Base-by-base conservation (phyloP, 2,113 vertebrate genomes). In the Salvelinus namaycush region DNA sequence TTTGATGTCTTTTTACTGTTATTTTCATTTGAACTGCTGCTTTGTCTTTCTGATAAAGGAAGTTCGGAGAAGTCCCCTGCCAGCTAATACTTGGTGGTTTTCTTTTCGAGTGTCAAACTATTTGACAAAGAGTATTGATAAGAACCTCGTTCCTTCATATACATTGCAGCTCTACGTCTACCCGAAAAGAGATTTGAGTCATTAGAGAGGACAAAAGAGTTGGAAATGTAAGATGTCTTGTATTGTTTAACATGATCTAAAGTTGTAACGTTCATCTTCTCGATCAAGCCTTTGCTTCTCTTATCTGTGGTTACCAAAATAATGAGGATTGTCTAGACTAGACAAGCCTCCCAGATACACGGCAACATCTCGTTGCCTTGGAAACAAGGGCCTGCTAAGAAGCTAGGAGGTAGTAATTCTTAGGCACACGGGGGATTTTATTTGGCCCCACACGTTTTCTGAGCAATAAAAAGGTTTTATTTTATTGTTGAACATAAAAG, bases 361-460 rank as follows among this genome's bases (percentile, higher is more conserved):
- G 80, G 80, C 49, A 74, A 79, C 79, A 44, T 83, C 81, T 76
- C 82, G 92, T 93, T 92, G 83, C 90, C 87, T 82, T 82, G 90
- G 90, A 85, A 92, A 92, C 92, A 83, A 86, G 64, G 79, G 60
- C 78, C 81, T 78, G 79, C 79, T 79, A 80, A 88, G 81, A 82
- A 87, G 81, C 79, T 65, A 68, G 73, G 73, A 66, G 83, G 83
- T 85, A 89, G 84, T 87, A 83, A 82, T 82, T 87, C 81, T 79
- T 78, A 31, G 57, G 72, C 39, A 9, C 9, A 44, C 39, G 0
- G 39, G 39, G 2, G 39, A 44, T 44, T 44, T 44, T 12, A 44
- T 12, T 44, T 44, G 39, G 2, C 39, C 9, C 39, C 9, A 44
- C 39, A 11, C 2, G 9, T 44, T 44, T 44, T 44, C 9, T 44